Conservation (phyloP, 2,113 vertebrate genomes). For the Callopanchax toddi region DNA sequence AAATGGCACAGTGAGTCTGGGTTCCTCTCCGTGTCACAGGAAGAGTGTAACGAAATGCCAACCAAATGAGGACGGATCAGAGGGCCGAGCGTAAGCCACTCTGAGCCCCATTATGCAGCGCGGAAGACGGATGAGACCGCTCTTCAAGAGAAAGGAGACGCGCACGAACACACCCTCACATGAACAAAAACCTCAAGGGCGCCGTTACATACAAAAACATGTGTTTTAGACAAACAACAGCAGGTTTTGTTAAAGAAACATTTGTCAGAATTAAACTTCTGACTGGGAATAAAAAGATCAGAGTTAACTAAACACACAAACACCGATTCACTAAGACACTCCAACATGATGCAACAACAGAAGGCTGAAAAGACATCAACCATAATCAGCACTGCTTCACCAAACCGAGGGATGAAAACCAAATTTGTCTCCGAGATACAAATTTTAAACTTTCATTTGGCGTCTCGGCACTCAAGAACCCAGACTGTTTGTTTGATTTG, state of each 20-base stretch:
- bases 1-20: conserved; percentile 48
- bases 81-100: conserved; percentile 67
- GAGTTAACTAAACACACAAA: conserved; percentile 23
- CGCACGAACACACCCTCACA: conserved; percentile 43
- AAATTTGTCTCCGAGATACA: conserved; percentile 13
- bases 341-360: conserved; percentile 41
- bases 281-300: background rate
- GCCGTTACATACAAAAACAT: conserved; percentile 16
- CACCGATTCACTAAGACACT: conserved; percentile 25
- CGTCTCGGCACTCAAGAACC: background rate
- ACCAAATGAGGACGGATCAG: conserved; percentile 82
- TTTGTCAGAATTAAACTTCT: conserved; percentile 6
- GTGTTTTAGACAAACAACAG: conserved; percentile 1
- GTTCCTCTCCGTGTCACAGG: conserved; percentile 62
- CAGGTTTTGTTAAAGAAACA: conserved; percentile 12
- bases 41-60: conserved; percentile 80
- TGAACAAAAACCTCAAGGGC: conserved; percentile 51
- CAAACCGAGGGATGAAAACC: conserved; percentile 28
- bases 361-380: conserved; percentile 45
- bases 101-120: conserved; percentile 74
- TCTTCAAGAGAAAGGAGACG: conserved; percentile 60
- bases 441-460: conserved; percentile 25
- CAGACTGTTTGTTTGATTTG: conserved; percentile 24
- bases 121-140: conserved; percentile 76
- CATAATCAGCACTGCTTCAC: conserved; percentile 24